Evolutionary conservation across 2,888 invertebrate genomes (phyloP).

Genomic region (Mamestra brassicae): DNA sequence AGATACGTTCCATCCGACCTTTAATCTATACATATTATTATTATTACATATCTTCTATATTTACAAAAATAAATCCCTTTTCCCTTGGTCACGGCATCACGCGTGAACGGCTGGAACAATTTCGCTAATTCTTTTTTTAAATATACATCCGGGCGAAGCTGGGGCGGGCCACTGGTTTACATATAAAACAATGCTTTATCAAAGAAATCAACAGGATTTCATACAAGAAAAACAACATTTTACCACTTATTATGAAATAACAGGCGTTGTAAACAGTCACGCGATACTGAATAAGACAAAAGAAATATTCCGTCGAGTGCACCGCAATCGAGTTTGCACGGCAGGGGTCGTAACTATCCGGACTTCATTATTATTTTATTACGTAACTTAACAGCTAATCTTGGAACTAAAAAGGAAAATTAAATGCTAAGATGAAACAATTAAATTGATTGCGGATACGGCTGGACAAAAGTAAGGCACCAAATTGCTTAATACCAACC

Average conservation of each 20-base stretch:
- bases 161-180: too few relatives aligned
- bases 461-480: background rate
- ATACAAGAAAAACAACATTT: constrained; percentile 25
- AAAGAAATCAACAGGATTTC: constrained; percentile 2
- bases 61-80: too few relatives aligned
- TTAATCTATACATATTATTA: too few relatives aligned
- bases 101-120: too few relatives aligned
- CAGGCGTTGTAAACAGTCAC: constrained; percentile 47
- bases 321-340: constrained; percentile 44
- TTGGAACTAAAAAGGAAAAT: constrained; percentile 13
- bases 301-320: constrained; percentile 41
- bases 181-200: background rate
- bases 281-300: constrained; percentile 47
- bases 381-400: constrained; percentile 31
- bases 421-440: constrained; percentile 13
- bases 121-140: too few relatives aligned
- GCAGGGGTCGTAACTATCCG: constrained; percentile 38
- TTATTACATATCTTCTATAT: too few relatives aligned
- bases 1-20: too few relatives aligned
- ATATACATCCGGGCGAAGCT: too few relatives aligned
- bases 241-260: constrained; percentile 52
- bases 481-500: constrained; percentile 1
- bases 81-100: too few relatives aligned
- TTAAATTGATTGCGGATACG: constrained; percentile 16
- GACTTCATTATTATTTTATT: constrained; percentile 37